phyloP scores from a whole-genome alignment of 1,140 invertebrate genomes.

The Pomacea maculata region DNA sequence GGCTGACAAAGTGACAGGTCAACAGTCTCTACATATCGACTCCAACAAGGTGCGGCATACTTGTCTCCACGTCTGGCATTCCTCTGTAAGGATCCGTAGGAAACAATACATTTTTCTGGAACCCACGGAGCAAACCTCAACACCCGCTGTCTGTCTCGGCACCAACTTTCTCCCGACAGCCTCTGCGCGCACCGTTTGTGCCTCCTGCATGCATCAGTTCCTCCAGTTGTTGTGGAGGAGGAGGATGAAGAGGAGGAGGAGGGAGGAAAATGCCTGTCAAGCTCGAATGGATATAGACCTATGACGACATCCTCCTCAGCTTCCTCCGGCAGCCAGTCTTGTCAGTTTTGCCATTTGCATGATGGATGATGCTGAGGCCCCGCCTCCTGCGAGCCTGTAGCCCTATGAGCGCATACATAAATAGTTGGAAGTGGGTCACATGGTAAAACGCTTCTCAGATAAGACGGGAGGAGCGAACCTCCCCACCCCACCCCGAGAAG shows the following conservation, averaged over 20 bases:
- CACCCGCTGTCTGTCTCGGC: neutral
- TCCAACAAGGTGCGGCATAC: neutral
- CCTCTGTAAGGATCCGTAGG: slow-evolving; percentile 13
- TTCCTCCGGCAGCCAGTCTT: neutral
- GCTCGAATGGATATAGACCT: no score
- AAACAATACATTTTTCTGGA: slow-evolving; percentile 15
- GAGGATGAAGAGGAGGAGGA: no score
- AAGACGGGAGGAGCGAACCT: neutral
- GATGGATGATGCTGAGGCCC: slow-evolving; percentile 15
- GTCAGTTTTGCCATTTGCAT: slow-evolving; percentile 9
- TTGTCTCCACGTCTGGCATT: slow-evolving; percentile 6
- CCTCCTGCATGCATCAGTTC: neutral
- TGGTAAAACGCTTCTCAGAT: slow-evolving; percentile 23
- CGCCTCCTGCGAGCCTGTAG: slow-evolving; percentile 7
- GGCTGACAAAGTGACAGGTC: neutral
- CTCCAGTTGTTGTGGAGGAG: no score
- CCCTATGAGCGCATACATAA: slow-evolving; percentile 9
- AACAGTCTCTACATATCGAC: neutral
- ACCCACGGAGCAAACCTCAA: neutral
- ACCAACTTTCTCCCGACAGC: neutral
- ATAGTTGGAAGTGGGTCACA: slow-evolving; percentile 1
- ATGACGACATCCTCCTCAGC: no score
- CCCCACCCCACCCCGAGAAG: neutral
- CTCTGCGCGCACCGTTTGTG: neutral
- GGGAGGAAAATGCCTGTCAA: no score